phyloP scores from a whole-genome alignment of 2,113 vertebrate species.

The Archocentrus centrarchus region DNA sequence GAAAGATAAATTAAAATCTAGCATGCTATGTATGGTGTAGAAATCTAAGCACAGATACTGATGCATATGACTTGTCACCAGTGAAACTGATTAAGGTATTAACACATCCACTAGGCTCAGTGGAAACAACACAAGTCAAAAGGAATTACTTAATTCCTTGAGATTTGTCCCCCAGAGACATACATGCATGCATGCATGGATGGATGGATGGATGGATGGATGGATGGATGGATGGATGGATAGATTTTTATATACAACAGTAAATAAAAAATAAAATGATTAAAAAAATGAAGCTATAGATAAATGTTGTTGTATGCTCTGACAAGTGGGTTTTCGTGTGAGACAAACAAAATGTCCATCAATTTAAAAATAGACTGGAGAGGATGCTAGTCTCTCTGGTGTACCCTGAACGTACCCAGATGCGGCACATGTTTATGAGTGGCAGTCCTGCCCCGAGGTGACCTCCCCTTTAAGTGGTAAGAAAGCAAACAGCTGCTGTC shows the following conservation, averaged over 20 bases:
- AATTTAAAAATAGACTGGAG: constrained; percentile 19
- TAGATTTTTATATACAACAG: too few relatives aligned
- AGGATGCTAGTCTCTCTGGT: constrained; percentile 7
- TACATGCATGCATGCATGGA: too few relatives aligned
- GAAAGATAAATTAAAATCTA: neutral
- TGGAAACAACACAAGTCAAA: neutral
- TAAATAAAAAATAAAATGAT: too few relatives aligned
- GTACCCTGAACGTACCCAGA: constrained; percentile 46
- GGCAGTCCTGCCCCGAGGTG: constrained; percentile 36
- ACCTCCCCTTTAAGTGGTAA: constrained; percentile 48
- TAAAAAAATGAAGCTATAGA: too few relatives aligned
- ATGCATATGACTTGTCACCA: neutral
- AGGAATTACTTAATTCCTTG: neutral
- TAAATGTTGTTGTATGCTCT: neutral
- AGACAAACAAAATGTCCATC: constrained; percentile 35
- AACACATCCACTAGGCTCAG: neutral
- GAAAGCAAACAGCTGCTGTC: constrained; percentile 52
- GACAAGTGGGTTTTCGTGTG: constrained; percentile 28
- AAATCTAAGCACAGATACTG: neutral
- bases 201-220: too few relatives aligned
- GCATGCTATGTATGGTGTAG: neutral
- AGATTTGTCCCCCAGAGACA: neutral
- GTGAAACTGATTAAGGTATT: neutral
- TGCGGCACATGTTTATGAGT: constrained; percentile 54
- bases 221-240: too few relatives aligned